Conservation (phyloP, 2,888 invertebrate genomes). For the Chloromyia formosa region DNA sequence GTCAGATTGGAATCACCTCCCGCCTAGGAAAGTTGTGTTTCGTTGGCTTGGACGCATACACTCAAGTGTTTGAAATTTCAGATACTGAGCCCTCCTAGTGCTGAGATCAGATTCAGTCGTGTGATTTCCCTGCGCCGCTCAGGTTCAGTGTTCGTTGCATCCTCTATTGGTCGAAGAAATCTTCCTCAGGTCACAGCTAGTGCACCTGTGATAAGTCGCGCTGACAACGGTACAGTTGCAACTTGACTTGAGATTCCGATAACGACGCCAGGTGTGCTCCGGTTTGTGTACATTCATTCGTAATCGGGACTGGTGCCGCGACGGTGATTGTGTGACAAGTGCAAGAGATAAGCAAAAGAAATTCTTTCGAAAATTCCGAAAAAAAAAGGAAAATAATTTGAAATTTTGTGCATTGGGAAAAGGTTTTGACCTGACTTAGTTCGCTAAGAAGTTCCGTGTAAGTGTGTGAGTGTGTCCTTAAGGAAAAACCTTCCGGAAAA, state of each 20-base stretch:
- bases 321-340: constrained; percentile 28
- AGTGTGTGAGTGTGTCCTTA: neutral
- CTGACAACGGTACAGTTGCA: neutral
- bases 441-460: constrained; percentile 14
- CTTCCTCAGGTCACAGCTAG: neutral
- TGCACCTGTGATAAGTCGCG: neutral
- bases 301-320: constrained; percentile 17
- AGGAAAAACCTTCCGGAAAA: constrained; percentile 27
- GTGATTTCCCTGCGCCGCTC: constrained; percentile 21
- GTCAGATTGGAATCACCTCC: constrained; percentile 40
- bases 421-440: constrained; percentile 2
- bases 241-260: constrained; percentile 19
- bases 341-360: constrained; percentile 7
- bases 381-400: neutral
- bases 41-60: neutral
- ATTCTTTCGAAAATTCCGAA: constrained; percentile 10
- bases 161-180: constrained; percentile 7
- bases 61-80: neutral
- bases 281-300: constrained; percentile 30
- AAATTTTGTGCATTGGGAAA: constrained; percentile 3
- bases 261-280: constrained; percentile 18
- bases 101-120: constrained; percentile 27
- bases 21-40: constrained; percentile 35
- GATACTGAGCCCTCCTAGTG: neutral
- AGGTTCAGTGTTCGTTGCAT: constrained; percentile 25